A percentile compares a stretch with the other conserved stretches of the same genome.
These are phyloP conservation scores for Phrynocephalus guinanensis DNA, from an alignment of 2,797 vertebrate genomes.

Conservation along the genomic window DNA sequence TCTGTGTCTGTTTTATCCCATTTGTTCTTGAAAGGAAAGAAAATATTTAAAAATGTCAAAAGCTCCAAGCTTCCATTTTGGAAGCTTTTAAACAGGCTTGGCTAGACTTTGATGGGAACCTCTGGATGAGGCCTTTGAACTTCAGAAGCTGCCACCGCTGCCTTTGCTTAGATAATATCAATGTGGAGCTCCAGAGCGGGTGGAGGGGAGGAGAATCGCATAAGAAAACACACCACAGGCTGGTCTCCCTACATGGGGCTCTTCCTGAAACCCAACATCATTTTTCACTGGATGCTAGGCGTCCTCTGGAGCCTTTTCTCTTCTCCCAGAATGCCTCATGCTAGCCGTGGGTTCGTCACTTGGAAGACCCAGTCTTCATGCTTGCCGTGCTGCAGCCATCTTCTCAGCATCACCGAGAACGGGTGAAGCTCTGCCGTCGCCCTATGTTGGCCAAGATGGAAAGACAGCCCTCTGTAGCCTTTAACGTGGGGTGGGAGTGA, in stretches of 20 bases:
- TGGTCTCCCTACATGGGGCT: not conserved
- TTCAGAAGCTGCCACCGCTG: constrained; percentile 58
- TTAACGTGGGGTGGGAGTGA: not conserved
- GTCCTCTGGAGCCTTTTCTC: not conserved
- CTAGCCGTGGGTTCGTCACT: not conserved
- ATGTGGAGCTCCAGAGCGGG: not conserved
- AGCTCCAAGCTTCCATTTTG: constrained; percentile 72
- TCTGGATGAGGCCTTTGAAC: constrained; percentile 56
- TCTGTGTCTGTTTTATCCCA: constrained; percentile 65
- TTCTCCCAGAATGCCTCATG: not conserved
- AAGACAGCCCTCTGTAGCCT: not conserved
- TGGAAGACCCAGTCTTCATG: too few relatives aligned
- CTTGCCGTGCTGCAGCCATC: too few relatives aligned
- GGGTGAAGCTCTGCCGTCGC: not conserved
- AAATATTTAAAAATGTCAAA: constrained; percentile 70
- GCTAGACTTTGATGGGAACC: constrained; percentile 73
- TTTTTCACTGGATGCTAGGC: constrained; percentile 2
- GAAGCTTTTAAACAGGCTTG: constrained; percentile 61
- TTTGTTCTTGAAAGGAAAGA: constrained; percentile 64
- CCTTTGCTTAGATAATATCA: constrained; percentile 67
- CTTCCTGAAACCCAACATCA: not conserved
- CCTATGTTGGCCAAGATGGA: not conserved
- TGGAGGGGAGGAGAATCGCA: not conserved
- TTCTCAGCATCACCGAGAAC: not conserved
- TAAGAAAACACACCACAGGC: constrained; percentile 32